Conservation (phyloP, 2,888 invertebrate genomes). For the Branchellion lobata region DNA sequence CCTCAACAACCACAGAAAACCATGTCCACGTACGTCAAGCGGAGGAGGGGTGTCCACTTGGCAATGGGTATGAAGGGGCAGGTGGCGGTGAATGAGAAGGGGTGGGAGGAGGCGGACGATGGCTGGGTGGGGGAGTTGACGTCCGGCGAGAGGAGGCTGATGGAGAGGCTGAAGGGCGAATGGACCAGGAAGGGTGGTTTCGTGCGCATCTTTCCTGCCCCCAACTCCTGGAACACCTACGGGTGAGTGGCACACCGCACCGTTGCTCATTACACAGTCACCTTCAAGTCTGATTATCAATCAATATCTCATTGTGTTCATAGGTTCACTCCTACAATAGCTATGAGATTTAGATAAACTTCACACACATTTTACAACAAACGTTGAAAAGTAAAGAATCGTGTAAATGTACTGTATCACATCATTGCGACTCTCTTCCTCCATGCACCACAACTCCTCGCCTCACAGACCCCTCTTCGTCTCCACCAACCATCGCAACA, state of each 20-base stretch:
- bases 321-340: not conserved
- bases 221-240: slow-evolving; percentile 74
- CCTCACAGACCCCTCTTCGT: not conserved
- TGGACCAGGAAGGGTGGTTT: slow-evolving; percentile 82
- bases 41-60: slow-evolving; percentile 20
- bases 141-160: slow-evolving; percentile 76
- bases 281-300: not conserved
- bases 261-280: not conserved
- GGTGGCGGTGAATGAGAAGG: not conserved
- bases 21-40: not conserved
- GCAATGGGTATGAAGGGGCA: not conserved
- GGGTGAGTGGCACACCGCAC: slow-evolving; percentile 55
- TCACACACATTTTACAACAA: too few species aligned
- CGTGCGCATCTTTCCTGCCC: slow-evolving; percentile 84
- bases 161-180: slow-evolving; percentile 75
- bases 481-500: not conserved
- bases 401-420: too few species aligned
- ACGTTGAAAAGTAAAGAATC: too few species aligned
- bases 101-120: not conserved
- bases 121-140: slow-evolving; percentile 64
- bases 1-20: slow-evolving; percentile 42
- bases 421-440: too few species aligned
- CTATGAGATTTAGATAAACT: too few species aligned
- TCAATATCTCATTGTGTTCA: too few species aligned
- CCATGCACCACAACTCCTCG: too few species aligned